Conservation (phyloP, 2,797 vertebrate genomes). For the Craterocephalus amniculus region DNA sequence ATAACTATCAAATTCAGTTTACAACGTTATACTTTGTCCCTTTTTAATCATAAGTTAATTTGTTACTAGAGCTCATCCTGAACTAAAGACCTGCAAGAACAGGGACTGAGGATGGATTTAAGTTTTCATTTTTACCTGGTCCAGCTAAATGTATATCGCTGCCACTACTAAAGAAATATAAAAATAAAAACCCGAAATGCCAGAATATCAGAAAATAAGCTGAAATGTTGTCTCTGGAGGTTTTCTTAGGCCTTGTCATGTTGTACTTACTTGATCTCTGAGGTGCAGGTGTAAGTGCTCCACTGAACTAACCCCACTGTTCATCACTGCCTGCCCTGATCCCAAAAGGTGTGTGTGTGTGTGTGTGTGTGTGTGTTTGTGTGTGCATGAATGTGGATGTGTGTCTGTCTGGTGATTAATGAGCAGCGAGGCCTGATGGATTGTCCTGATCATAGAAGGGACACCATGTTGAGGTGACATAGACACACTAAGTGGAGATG, state of each 20-base stretch:
- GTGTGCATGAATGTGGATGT: constrained; percentile 33
- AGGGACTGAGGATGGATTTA: background rate
- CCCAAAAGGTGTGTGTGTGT: constrained; percentile 53
- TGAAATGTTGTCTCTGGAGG: constrained; percentile 3
- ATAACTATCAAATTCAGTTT: too few relatives aligned
- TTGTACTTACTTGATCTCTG: constrained; percentile 32
- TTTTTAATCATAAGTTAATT: background rate
- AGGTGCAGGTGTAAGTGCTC: constrained; percentile 72
- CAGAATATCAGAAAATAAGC: background rate
- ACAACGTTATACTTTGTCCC: background rate
- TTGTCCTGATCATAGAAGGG: constrained; percentile 87
- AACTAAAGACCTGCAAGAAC: background rate
- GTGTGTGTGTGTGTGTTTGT: constrained; percentile 43
- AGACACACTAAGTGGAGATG: constrained; percentile 83
- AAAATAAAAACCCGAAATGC: background rate
- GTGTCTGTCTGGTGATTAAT: constrained; percentile 81
- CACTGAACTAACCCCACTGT: constrained; percentile 77
- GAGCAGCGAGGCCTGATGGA: constrained; percentile 86
- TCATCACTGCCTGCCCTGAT: constrained; percentile 78
- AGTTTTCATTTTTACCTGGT: background rate
- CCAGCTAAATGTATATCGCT: background rate
- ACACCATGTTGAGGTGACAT: constrained; percentile 88
- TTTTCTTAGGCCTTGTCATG: constrained; percentile 33
- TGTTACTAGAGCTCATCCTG: background rate
- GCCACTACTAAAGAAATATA: background rate